Percentiles rank a stretch among this genome's conserved stretches.
These are phyloP conservation scores for Latrodectus geometricus DNA, from an alignment of 1,140 invertebrate species.

Conservation along the genomic window DNA sequence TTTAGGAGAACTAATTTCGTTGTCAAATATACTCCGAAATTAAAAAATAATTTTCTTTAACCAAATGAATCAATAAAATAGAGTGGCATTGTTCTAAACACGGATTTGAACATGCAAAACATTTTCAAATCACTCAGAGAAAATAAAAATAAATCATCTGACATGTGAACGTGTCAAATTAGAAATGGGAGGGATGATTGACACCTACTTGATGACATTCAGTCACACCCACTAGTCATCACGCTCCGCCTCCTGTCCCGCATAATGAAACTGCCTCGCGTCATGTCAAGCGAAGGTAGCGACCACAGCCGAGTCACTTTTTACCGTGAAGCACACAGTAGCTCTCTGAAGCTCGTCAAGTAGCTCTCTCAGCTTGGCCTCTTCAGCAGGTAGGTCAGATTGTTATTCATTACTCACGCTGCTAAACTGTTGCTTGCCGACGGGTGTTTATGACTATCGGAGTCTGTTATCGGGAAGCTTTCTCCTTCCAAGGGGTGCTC, in stretches of 20 bases:
- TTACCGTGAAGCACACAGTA: constrained; percentile 7
- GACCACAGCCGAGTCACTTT: not conserved
- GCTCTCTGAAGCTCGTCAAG: not conserved
- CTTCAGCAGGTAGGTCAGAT: constrained; percentile 38
- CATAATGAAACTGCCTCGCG: constrained; percentile 33
- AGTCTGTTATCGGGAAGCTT: not conserved
- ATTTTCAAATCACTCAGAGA: no score
- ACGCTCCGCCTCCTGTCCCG: constrained; percentile 40
- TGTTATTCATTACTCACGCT: constrained; percentile 31
- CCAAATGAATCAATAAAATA: no score
- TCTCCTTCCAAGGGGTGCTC: not conserved
- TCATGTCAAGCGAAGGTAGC: constrained; percentile 15
- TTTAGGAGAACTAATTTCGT: no score
- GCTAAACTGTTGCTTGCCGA: constrained; percentile 52
- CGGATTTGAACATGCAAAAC: no score
- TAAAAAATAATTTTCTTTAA: no score
- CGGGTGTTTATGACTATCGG: constrained; percentile 31
- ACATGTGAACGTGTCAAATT: no score
- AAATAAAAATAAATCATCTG: no score
- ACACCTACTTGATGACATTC: constrained; percentile 15
- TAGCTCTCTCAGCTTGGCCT: not conserved
- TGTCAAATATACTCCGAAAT: no score
- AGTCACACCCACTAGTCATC: constrained; percentile 35
- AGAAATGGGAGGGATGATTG: constrained; percentile 20
- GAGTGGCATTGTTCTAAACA: no score